Base-by-base conservation (phyloP, 2,888 invertebrate genomes). In the Plebejus melissa region DNA sequence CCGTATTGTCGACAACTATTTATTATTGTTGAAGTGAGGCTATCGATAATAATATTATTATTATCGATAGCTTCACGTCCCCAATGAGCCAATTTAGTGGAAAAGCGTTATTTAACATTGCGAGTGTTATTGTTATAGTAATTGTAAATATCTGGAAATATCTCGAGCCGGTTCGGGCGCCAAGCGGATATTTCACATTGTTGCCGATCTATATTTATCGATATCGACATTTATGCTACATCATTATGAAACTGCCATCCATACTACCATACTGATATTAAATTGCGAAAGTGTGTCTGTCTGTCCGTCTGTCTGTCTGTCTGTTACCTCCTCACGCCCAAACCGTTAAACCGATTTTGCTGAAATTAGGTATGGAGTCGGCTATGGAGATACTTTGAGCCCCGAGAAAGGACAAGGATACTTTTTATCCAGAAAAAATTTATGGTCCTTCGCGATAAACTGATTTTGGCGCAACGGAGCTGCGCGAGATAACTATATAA, bases 111-210 rank as follows among this genome's bases (percentile, higher is more conserved):
- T 71, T 71, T 71, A 71, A 71, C 71, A 50, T 71, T 28, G 71
- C 74, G 74, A 75, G 70, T 81, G 80, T 81, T 80, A 80, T 81
- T 80, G 80, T 80, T 78, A 74, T 72, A 75, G 76, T 79, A 77
- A 81, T 80, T 80, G 80, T 80, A 80, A 80, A 80, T 79, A 80
- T 77, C 76, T 54, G 77, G 76, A 80, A 80, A 80, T 79, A 80
- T 77, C 76, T 65, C 77, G 76, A 46, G 69, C 77, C 74, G 77
- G 78, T 79, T 75, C 76, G 36, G 76, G 76, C 74, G 77, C 78
- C 70, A 58, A 57, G 69, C 69, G 70, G 75, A 9, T 75, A 75
- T 75, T 75, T 70, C 22, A 71, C 71, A 71, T 71, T 71, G 71
- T 71, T 71, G 71, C n/a, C 32, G 9, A 65, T 32, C 32, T 32